A percentile compares a stretch with the other conserved stretches of the same genome.
phyloP scores from a whole-genome alignment of 1,140 invertebrate species.

The Drosophila kurseongensis region DNA sequence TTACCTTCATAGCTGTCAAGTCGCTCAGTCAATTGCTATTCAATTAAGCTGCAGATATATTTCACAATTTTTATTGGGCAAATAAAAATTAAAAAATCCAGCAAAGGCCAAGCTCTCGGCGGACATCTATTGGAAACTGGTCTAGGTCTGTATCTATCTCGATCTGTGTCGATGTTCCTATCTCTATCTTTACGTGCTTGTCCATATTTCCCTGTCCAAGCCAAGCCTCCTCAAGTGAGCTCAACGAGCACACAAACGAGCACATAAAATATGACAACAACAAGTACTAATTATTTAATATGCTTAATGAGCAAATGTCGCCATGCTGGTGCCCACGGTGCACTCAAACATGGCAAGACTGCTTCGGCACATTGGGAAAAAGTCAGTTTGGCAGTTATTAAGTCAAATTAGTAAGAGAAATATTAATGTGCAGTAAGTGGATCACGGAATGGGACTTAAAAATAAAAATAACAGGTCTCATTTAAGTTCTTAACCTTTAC shows the following conservation, averaged over 20 bases:
- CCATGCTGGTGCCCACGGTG: conserved; percentile 62
- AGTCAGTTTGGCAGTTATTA: neutral
- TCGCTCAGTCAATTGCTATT: conserved; percentile 46
- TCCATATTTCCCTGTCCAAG: conserved; percentile 24
- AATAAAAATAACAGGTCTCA: neutral
- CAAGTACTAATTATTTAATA: conserved; percentile 80
- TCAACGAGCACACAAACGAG: conserved; percentile 57
- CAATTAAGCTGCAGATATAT: conserved; percentile 61
- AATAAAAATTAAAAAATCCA: conserved; percentile 32
- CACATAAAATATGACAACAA: conserved; percentile 78
- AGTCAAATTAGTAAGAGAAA: neutral
- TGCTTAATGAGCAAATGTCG: conserved; percentile 79
- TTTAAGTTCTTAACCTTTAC: neutral
- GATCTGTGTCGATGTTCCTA: conserved; percentile 34
- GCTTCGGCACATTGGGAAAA: conserved; percentile 41
- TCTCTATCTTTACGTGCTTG: conserved; percentile 28
- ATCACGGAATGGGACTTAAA: too few relatives aligned
- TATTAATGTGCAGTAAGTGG: too few relatives aligned
- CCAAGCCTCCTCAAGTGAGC: conserved; percentile 63
- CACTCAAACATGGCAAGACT: conserved; percentile 21
- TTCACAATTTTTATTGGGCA: conserved; percentile 33
- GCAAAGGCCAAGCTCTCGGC: conserved; percentile 49
- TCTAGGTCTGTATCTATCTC: conserved; percentile 40
- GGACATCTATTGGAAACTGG: conserved; percentile 55
- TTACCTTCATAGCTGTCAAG: conserved; percentile 36